Conservation (phyloP, 1,140 invertebrate genomes). For the Augochlora pura region DNA sequence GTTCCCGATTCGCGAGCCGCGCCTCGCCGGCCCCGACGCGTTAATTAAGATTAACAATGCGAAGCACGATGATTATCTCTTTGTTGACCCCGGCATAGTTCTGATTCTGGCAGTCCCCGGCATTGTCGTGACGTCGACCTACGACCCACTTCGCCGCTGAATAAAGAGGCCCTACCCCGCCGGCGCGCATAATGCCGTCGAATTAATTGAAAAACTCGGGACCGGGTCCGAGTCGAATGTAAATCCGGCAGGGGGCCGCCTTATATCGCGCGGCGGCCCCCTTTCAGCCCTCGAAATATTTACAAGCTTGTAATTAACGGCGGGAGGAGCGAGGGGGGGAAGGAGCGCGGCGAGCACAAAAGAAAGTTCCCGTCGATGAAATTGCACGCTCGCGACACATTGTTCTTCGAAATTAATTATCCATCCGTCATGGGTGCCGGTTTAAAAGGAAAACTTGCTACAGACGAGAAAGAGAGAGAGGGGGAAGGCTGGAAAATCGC, state of each 20-base stretch:
- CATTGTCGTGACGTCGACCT: constrained; percentile 46
- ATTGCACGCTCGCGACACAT: too few species aligned
- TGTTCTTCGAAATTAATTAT: constrained; percentile 21
- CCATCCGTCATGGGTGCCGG: constrained; percentile 24
- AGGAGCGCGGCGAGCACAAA: too few species aligned
- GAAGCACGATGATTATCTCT: constrained; percentile 56
- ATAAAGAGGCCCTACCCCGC: constrained; percentile 48
- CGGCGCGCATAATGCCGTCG: constrained; percentile 32
- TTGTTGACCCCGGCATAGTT: constrained; percentile 52
- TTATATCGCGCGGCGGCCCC: not conserved
- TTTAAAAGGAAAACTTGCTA: constrained; percentile 31
- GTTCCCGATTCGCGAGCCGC: constrained; percentile 20
- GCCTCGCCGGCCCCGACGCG: not conserved
- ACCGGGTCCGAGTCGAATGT: constrained; percentile 37
- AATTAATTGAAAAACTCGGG: constrained; percentile 61
- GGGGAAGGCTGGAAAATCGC: not conserved
- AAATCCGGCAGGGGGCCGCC: constrained; percentile 29
- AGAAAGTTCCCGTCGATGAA: too few species aligned
- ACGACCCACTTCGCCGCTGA: constrained; percentile 47
- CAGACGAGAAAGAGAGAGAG: too few species aligned
- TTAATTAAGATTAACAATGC: constrained; percentile 63
- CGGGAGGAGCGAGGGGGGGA: too few species aligned
- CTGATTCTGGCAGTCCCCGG: constrained; percentile 35
- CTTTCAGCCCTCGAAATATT: too few species aligned
- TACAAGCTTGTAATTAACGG: too few species aligned